A percentile compares a stretch with the other conserved stretches of the same genome.
Evolutionary conservation across 37 sponge, comb jelly and placozoan genomes (phyloP).

Genomic region (Lycopodina hypogea): DNA sequence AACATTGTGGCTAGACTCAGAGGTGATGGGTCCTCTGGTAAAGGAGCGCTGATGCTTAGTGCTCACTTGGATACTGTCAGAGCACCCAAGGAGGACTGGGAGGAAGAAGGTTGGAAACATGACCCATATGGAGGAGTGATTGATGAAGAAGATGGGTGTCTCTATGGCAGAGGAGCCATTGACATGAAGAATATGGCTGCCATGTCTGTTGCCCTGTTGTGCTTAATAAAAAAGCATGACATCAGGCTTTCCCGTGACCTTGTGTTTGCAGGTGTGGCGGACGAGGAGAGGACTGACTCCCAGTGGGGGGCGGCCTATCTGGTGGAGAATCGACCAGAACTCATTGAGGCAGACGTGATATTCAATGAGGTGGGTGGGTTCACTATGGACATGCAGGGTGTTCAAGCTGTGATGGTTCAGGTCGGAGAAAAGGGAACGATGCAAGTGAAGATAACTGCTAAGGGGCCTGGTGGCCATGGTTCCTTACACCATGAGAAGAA

Average conservation of each 20-base stretch:
- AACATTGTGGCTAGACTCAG: constrained; percentile 76
- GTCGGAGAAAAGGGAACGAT: constrained; percentile 72
- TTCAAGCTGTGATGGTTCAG: constrained; percentile 57
- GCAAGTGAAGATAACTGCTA: constrained; percentile 53
- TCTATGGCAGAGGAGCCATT: constrained; percentile 80
- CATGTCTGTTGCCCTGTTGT: constrained; percentile 55
- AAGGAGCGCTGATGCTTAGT: constrained; percentile 63
- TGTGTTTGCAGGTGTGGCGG: constrained; percentile 80
- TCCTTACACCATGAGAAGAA: constrained; percentile 61
- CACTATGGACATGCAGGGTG: constrained; percentile 34
- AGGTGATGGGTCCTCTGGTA: constrained; percentile 60
- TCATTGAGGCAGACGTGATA: constrained; percentile 73
- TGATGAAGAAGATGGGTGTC: constrained; percentile 83
- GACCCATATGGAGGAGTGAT: constrained; percentile 73
- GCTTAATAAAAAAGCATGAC: constrained; percentile 53
- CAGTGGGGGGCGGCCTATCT: constrained; percentile 67
- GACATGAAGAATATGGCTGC: constrained; percentile 93
- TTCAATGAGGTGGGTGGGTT: constrained; percentile 81
- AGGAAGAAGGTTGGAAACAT: constrained; percentile 78
- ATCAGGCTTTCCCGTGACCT: constrained; percentile 67
- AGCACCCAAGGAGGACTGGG: constrained; percentile 81
- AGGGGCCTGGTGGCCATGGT: constrained; percentile 72
- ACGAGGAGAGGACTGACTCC: constrained; percentile 69
- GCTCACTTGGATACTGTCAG: constrained; percentile 80
- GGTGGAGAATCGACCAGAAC: constrained; percentile 65